phyloP scores from a whole-genome alignment of 2,797 vertebrate genomes.

The Tauraco hartlaubi region DNA sequence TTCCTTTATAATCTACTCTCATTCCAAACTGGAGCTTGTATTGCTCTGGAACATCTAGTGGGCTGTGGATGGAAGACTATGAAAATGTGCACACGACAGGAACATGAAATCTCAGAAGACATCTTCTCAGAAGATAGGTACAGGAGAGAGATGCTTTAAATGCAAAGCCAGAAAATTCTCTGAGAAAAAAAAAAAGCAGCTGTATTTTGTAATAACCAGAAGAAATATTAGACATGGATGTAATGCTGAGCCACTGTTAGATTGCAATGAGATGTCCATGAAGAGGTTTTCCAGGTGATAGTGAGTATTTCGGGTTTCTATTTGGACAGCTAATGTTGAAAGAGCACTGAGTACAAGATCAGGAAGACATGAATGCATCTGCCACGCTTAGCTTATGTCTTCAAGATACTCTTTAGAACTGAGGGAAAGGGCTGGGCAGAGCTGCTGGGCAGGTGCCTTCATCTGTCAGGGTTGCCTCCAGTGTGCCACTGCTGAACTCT shows the following conservation, averaged over 20 bases:
- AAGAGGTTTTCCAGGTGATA: neutral
- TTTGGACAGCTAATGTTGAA: neutral
- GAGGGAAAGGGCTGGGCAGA: neutral
- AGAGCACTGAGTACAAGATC: neutral
- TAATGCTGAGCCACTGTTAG: neutral
- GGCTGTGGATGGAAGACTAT: neutral
- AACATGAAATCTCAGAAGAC: neutral
- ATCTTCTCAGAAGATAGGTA: neutral
- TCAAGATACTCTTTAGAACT: neutral
- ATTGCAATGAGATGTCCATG: neutral
- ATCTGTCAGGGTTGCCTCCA: neutral
- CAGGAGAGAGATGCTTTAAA: neutral
- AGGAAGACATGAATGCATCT: neutral
- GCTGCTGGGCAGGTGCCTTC: rapidly evolving
- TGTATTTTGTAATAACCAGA: neutral
- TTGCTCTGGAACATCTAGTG: neutral
- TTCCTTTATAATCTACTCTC: neutral
- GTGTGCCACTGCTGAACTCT: neutral
- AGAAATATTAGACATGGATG: neutral
- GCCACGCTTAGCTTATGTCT: rapidly evolving
- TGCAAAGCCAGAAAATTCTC: neutral
- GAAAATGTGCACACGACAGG: neutral
- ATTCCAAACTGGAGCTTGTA: neutral
- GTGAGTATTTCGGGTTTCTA: neutral
- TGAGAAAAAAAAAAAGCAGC: neutral